These are phyloP conservation scores for Macquaria ambigua DNA, from an alignment of 2,113 vertebrate genomes.

Conservation along the genomic window DNA sequence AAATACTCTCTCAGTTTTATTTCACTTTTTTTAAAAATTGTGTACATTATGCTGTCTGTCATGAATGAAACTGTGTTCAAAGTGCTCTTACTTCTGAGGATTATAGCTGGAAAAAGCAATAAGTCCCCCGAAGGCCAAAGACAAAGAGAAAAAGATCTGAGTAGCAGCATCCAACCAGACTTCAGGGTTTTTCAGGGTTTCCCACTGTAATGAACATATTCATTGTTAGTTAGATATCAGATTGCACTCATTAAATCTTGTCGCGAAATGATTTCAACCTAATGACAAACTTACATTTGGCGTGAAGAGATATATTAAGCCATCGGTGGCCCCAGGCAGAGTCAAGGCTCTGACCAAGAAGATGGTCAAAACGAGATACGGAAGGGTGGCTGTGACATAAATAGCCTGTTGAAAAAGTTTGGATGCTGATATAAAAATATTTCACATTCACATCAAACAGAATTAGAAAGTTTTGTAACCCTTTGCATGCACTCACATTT, in stretches of 20 bases:
- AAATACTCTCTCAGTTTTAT: not conserved
- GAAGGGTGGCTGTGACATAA: constrained; percentile 90
- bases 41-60: not conserved
- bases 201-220: constrained; percentile 80
- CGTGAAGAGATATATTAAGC: constrained; percentile 89
- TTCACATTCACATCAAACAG: not conserved
- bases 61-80: not conserved
- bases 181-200: constrained; percentile 83
- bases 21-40: not conserved
- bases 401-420: constrained; percentile 81
- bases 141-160: constrained; percentile 92
- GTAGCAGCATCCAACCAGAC: constrained; percentile 93
- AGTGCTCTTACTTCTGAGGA: constrained; percentile 80
- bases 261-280: not conserved
- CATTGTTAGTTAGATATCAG: not conserved
- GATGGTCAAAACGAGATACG: constrained; percentile 89
- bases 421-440: not conserved
- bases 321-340: constrained; percentile 86
- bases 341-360: constrained; percentile 89
- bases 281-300: constrained; percentile 84
- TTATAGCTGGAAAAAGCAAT: constrained; percentile 93
- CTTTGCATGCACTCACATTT: not conserved
- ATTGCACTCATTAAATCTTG: not conserved
- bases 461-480: not conserved
- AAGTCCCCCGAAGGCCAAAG: constrained; percentile 90